These are phyloP conservation scores for Hypomesus transpacificus DNA, from an alignment of 2,113 vertebrate genomes.

Conservation along the genomic window DNA sequence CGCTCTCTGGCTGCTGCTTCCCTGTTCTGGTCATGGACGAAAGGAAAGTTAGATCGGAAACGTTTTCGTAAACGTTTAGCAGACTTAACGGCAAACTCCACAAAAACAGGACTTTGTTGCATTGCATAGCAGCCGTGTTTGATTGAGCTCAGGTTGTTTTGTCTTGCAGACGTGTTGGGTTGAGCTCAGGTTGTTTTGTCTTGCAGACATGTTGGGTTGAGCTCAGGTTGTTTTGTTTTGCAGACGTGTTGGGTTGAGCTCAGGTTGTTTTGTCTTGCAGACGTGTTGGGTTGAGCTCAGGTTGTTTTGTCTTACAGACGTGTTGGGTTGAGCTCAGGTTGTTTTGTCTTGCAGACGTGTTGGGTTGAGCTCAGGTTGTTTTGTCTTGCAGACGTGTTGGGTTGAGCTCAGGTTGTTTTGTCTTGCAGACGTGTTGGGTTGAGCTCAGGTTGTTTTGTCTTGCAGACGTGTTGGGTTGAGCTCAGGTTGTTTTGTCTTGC, in stretches of 20 bases:
- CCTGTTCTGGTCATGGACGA: not conserved
- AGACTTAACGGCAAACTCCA: too few species aligned
- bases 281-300: not conserved
- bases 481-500: conserved; percentile 8
- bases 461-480: conserved; percentile 56
- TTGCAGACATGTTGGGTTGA: not conserved
- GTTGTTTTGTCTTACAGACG: conserved; percentile 57
- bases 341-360: conserved; percentile 57
- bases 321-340: not conserved
- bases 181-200: too few species aligned
- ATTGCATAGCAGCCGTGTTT: too few species aligned
- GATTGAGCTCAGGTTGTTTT: too few species aligned
- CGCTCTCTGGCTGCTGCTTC: not conserved
- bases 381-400: conserved; percentile 58
- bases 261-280: conserved; percentile 56
- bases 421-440: conserved; percentile 58
- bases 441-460: not conserved
- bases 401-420: not conserved
- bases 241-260: too few species aligned
- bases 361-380: not conserved
- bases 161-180: conserved; percentile 66
- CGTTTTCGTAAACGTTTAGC: not conserved
- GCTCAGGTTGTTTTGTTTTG: not conserved
- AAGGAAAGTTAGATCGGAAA: not conserved
- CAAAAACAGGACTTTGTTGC: not conserved